phyloP scores from a whole-genome alignment of 2,888 invertebrate species.

The Proisotoma minuta region DNA sequence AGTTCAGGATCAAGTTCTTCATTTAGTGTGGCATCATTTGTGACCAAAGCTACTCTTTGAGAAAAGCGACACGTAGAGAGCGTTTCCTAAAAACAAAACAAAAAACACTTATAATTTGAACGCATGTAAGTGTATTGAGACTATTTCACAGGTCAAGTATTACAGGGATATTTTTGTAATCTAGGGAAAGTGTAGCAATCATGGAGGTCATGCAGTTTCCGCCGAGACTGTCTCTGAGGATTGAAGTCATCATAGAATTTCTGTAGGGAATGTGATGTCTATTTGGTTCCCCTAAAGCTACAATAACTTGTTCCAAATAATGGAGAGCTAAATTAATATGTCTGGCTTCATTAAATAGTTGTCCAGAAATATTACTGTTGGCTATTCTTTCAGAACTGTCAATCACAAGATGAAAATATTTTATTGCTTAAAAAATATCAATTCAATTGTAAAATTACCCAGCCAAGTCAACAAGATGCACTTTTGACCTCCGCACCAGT shows the following conservation, averaged over 20 bases:
- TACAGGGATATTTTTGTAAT: slow-evolving; percentile 50
- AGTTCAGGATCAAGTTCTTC: slow-evolving; percentile 52
- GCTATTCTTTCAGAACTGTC: slow-evolving; percentile 56
- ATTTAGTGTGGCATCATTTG: slow-evolving; percentile 53
- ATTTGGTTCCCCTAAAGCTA: slow-evolving; percentile 51
- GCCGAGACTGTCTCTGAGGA: slow-evolving; percentile 56
- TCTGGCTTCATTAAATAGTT: slow-evolving; percentile 55
- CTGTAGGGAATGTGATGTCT: slow-evolving; percentile 53
- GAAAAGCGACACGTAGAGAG: slow-evolving; percentile 58
- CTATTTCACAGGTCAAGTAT: neutral
- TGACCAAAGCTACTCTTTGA: slow-evolving; percentile 55
- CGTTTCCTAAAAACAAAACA: slow-evolving; percentile 53
- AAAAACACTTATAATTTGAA: neutral
- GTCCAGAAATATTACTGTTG: slow-evolving; percentile 54
- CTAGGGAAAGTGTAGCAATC: slow-evolving; percentile 54
- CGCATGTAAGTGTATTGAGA: too few relatives aligned
- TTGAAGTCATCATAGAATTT: slow-evolving; percentile 57
- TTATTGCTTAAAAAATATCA: neutral
- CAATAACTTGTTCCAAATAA: slow-evolving; percentile 54
- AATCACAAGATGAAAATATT: neutral
- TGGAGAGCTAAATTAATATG: slow-evolving; percentile 58
- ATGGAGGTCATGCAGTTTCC: slow-evolving; percentile 58
- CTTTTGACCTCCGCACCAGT: slow-evolving; percentile 53
- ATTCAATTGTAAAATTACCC: slow-evolving; percentile 52
- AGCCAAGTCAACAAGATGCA: slow-evolving; percentile 57